phyloP scores from a whole-genome alignment of 2,113 vertebrate species.

The Dunckerocampus dactyliophorus region DNA sequence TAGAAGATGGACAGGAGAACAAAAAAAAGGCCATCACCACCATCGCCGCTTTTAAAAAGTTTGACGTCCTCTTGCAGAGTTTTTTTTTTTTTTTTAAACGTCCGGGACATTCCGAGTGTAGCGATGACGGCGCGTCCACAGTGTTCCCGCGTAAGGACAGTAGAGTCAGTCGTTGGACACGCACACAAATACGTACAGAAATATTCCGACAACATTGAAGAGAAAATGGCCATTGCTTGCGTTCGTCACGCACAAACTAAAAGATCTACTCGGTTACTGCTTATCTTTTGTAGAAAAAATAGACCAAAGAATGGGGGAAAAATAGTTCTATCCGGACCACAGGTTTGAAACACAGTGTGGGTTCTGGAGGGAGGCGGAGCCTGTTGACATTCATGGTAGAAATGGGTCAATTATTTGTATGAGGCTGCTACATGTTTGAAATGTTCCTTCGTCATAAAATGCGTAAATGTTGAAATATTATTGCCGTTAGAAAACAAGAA shows the following conservation, averaged over 20 bases:
- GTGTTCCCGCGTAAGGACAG: background rate
- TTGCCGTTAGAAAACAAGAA: slow-evolving; percentile 4
- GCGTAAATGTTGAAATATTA: background rate
- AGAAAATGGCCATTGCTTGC: background rate
- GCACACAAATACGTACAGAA: background rate
- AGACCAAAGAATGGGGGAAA: slow-evolving; percentile 58
- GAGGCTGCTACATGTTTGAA: slow-evolving; percentile 30
- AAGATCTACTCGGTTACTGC: background rate
- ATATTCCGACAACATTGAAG: background rate
- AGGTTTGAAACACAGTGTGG: slow-evolving; percentile 59
- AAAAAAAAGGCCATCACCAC: slow-evolving; percentile 5
- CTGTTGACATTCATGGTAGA: slow-evolving; percentile 61
- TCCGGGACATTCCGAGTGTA: background rate
- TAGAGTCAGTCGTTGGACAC: background rate
- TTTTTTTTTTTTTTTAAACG: slow-evolving; percentile 12
- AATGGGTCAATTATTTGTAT: slow-evolving; percentile 45
- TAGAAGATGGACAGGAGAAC: slow-evolving; percentile 55
- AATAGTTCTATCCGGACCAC: slow-evolving; percentile 44
- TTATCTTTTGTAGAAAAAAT: slow-evolving; percentile 58
- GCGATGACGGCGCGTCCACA: background rate
- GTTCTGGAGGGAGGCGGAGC: slow-evolving; percentile 53
- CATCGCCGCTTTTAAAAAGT: background rate
- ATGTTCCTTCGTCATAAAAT: slow-evolving; percentile 21
- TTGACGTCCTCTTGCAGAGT: background rate
- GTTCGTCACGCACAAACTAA: background rate